These are phyloP conservation scores for Pissodes strobi DNA, from an alignment of 1,140 invertebrate genomes.

Conservation along the genomic window DNA sequence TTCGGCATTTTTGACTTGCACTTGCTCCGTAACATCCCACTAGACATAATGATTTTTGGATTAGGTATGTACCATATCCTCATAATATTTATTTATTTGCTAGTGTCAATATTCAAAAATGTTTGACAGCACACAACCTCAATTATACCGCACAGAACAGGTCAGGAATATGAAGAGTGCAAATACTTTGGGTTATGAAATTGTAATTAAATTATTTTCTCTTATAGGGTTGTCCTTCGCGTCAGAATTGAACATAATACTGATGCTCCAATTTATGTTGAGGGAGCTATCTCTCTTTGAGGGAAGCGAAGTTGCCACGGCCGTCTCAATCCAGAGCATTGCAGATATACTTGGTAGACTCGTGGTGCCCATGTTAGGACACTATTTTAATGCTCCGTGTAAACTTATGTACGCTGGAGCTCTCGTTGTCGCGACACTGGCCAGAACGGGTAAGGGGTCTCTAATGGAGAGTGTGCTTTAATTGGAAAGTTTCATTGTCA, in stretches of 20 bases:
- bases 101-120: not conserved
- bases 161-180: not conserved
- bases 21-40: constrained; percentile 55
- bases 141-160: no score
- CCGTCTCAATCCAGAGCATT: constrained; percentile 52
- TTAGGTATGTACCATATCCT: constrained; percentile 39
- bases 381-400: constrained; percentile 47
- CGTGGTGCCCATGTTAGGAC: constrained; percentile 50
- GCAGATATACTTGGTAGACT: constrained; percentile 54
- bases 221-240: constrained; percentile 54
- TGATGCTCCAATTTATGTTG: constrained; percentile 55
- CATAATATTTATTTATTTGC: not conserved
- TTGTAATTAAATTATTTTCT: not conserved
- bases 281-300: constrained; percentile 49
- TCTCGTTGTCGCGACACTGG: constrained; percentile 50
- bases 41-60: constrained; percentile 56
- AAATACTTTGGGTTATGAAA: not conserved
- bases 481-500: not conserved
- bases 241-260: constrained; percentile 56
- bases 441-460: constrained; percentile 51
- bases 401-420: constrained; percentile 54
- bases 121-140: no score
- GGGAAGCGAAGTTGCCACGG: constrained; percentile 47
- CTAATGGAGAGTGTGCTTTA: not conserved
- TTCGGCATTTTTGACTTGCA: constrained; percentile 56